Percentiles rank a stretch among this genome's conserved stretches.
These are phyloP conservation scores for Terebella lapidaria DNA, from an alignment of 2,888 invertebrate genomes.

Conservation along the genomic window DNA sequence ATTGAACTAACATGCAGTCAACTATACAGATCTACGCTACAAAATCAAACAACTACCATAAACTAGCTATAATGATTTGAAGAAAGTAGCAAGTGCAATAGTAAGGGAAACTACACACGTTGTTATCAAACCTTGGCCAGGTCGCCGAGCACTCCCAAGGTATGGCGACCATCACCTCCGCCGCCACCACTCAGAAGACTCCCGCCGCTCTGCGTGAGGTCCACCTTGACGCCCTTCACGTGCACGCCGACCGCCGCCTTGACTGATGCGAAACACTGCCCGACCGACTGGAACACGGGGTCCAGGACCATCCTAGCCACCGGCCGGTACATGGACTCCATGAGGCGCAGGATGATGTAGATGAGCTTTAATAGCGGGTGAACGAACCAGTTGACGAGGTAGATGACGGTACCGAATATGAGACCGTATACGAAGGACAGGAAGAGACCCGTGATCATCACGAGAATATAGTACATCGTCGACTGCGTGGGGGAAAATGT, in stretches of 20 bases:
- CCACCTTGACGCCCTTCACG: too few relatives aligned
- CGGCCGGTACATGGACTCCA: background rate
- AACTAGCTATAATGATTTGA: too few relatives aligned
- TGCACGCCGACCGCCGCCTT: background rate
- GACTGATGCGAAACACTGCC: background rate
- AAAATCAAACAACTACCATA: too few relatives aligned
- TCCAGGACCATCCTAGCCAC: background rate
- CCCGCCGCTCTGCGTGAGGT: too few relatives aligned
- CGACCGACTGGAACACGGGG: background rate
- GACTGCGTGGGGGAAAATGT: background rate
- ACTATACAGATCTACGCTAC: too few relatives aligned
- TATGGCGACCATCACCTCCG: too few relatives aligned
- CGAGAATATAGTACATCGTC: slow-evolving; percentile 1
- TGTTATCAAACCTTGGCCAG: too few relatives aligned
- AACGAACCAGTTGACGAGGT: slow-evolving; percentile 1
- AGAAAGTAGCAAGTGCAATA: too few relatives aligned
- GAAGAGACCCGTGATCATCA: slow-evolving; percentile 1
- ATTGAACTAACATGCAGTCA: too few relatives aligned
- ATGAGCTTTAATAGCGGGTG: background rate
- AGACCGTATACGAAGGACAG: background rate
- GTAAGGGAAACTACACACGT: too few relatives aligned
- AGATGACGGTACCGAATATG: background rate
- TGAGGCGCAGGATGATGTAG: background rate
- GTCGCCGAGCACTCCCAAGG: too few relatives aligned
- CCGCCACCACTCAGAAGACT: too few relatives aligned